Evolutionary conservation across 37 sponge, comb jelly and placozoan genomes (phyloP).

Genomic region (Aplysina aerophoba): DNA sequence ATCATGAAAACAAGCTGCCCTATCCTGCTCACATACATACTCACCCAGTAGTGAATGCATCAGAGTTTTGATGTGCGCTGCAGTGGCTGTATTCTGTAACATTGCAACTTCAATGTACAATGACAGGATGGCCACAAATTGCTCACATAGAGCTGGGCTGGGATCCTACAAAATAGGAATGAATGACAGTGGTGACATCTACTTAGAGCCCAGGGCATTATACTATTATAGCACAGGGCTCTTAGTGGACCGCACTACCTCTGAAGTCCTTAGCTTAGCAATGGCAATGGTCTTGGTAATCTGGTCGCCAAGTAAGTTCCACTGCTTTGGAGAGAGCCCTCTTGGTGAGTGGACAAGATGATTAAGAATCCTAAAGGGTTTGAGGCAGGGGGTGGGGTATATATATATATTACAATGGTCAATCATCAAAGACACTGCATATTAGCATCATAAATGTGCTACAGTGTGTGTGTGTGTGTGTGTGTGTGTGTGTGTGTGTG

Average conservation of each 20-base stretch:
- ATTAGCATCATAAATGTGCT: slow-evolving; percentile 35
- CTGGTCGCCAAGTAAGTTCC: background rate
- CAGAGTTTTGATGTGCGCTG: no score
- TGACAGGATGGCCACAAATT: background rate
- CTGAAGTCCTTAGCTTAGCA: background rate
- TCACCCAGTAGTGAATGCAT: no score
- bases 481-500: slow-evolving; percentile 32
- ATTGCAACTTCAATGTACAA: background rate
- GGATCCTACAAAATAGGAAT: background rate
- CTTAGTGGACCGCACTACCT: background rate
- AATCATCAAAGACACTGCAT: slow-evolving; percentile 10
- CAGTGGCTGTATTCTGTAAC: no score
- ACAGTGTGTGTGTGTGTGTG: slow-evolving; percentile 29
- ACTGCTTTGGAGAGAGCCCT: background rate
- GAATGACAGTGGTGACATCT: background rate
- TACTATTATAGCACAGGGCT: background rate
- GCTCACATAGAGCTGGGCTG: background rate
- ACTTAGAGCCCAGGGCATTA: background rate
- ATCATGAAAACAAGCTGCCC: no score
- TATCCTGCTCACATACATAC: no score
- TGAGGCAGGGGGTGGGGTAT: slow-evolving; percentile 25
- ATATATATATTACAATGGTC: no score
- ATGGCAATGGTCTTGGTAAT: background rate
- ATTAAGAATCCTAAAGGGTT: background rate
- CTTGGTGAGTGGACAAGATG: background rate